A percentile compares a stretch with the other conserved stretches of the same genome.
Evolutionary conservation across 1,140 invertebrate species (phyloP).

Genomic region (Aphis craccivora): DNA sequence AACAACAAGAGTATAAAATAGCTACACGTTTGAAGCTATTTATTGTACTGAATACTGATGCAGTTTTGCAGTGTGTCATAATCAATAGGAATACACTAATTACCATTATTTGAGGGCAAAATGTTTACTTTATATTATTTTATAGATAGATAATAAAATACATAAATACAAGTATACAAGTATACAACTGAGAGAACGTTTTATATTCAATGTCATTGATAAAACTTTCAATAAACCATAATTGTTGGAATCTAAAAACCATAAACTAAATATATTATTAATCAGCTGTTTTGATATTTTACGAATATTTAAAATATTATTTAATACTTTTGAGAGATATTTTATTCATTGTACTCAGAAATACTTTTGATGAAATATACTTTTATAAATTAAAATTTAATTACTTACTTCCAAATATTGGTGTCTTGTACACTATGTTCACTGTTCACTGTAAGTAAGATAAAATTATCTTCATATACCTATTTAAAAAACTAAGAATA

Average conservation of each 20-base stretch:
- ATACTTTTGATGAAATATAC: too few species aligned
- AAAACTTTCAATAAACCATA: not conserved
- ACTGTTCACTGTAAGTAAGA: too few species aligned
- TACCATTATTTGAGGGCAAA: not conserved
- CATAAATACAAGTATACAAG: not conserved
- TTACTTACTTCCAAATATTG: too few species aligned
- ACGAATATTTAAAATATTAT: too few species aligned
- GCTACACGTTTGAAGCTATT: not conserved
- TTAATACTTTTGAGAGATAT: too few species aligned
- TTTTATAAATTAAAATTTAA: too few species aligned
- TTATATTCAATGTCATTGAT: not conserved
- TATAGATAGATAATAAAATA: not conserved
- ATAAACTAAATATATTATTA: too few species aligned
- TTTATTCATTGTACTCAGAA: too few species aligned
- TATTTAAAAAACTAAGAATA: too few species aligned
- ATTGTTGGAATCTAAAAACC: not conserved
- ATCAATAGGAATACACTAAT: not conserved
- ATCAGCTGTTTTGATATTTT: too few species aligned
- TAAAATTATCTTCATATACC: too few species aligned
- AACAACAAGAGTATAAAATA: not conserved
- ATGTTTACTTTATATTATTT: not conserved
- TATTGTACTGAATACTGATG: not conserved
- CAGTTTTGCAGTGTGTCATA: not conserved
- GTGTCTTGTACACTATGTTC: too few species aligned
- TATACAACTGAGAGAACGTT: not conserved